Evolutionary conservation across 2,797 vertebrate genomes (phyloP), one percentile per base, ranked within the genome.

Genomic region (Luscinia luscinia): DNA sequence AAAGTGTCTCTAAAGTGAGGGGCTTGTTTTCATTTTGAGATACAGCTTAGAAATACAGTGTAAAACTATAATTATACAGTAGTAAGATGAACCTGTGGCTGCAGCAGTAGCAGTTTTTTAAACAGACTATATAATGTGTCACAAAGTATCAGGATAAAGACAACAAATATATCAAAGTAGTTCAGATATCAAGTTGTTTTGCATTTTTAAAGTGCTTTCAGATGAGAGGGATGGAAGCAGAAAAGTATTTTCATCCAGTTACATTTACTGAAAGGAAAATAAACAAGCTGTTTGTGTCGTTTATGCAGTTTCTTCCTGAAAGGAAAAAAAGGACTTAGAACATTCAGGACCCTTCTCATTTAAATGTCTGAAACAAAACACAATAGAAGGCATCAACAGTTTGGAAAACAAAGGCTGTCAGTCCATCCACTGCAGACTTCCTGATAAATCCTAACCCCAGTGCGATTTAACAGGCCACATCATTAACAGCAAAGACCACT

Each of bases 271-370:
- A 94, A 85, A 88, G 80, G 46, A 92, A 82, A 64, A 79, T 57
- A 94, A 95, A 95, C 75, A 91, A 79, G 27, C 75, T 67, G 23
- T 92, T 96, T 90, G 48, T 87, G 78, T 93, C 2, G 0, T 83
- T 92, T 67, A 70, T 77, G 70, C 70, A 51, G 89, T 95, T 94
- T 95, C 87, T 92, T 95, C 91, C 78, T 95, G 88, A 97, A 96
- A 96, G 62, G n/a, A 70, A 86, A 93, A 87, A 81, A 88, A 45
- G 30, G 51, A 92, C 84, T 96, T 91, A 20, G 95, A 97, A 97
- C 85, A 89, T 96, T 97, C 96, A 96, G 94, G 94, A 94, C 58
- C 86, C 79, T 86, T 97, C 96, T 96, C 91, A 91, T 93, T 96
- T 91, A 94, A 95, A 95, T 77, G 81, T 94, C 91, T 93, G 91